phyloP scores from a whole-genome alignment of 2,113 vertebrate species.

The Sula dactylatra region DNA sequence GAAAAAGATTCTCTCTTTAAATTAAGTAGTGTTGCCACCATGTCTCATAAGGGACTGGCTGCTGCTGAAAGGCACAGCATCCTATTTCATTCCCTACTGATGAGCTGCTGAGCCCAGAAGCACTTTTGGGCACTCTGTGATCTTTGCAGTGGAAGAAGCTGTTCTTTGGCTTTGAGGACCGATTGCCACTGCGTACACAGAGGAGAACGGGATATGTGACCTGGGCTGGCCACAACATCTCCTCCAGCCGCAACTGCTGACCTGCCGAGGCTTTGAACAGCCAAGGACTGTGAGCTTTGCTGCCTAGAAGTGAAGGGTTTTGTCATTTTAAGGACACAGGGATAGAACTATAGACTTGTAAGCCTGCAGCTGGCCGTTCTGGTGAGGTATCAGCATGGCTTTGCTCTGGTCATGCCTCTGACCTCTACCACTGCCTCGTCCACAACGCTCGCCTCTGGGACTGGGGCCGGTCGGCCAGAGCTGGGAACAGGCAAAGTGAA shows the following conservation, averaged over 20 bases:
- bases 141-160: not conserved
- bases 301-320: not conserved
- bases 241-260: not conserved
- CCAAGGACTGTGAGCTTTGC: not conserved
- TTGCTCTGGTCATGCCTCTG: not conserved
- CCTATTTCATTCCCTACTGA: rapidly evolving
- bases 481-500: not conserved
- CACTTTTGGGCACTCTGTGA: rapidly evolving
- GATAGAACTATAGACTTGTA: rapidly evolving
- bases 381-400: not conserved
- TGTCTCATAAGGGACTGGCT: not conserved
- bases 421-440: rapidly evolving
- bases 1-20: not conserved
- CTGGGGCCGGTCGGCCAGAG: rapidly evolving
- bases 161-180: not conserved
- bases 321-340: rapidly evolving
- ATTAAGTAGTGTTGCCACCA: not conserved
- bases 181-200: rapidly evolving
- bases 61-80: not conserved
- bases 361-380: not conserved
- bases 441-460: not conserved
- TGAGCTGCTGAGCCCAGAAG: not conserved
- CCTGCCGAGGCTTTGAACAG: not conserved
- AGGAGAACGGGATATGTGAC: rapidly evolving
- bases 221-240: not conserved